phyloP scores from a whole-genome alignment of 2,113 vertebrate species.

The Poicephalus meyeri region DNA sequence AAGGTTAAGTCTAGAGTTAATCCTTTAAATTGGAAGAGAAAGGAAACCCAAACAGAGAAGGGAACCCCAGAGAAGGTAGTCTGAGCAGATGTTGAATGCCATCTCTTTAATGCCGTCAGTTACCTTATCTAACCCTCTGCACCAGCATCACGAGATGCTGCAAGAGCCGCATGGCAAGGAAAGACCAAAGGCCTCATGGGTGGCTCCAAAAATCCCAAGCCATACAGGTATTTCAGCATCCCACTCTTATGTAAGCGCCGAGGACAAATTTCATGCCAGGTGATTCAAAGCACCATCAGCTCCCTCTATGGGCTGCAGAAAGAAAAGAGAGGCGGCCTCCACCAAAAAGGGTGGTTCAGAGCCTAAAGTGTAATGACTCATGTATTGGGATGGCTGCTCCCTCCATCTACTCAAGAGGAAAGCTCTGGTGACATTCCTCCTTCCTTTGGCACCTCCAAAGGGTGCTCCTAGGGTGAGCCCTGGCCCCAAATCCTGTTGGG shows the following conservation, averaged over 20 bases:
- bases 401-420: not conserved
- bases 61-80: not conserved
- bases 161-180: not conserved
- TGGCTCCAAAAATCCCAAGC: not conserved
- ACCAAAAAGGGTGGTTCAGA: not conserved
- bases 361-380: not conserved
- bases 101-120: not conserved
- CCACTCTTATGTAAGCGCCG: not conserved
- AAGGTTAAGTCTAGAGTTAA: not conserved
- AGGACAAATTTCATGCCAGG: not conserved
- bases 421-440: not conserved
- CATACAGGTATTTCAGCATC: not conserved
- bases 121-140: not conserved
- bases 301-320: conserved; percentile 45
- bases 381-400: not conserved
- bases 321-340: not conserved
- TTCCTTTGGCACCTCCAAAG: not conserved
- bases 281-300: conserved; percentile 9
- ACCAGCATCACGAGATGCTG: not conserved
- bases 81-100: not conserved
- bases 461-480: not conserved
- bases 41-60: not conserved
- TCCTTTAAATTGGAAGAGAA: not conserved
- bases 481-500: not conserved
- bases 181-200: not conserved